Percentiles rank a stretch among this genome's conserved stretches.
phyloP scores from a whole-genome alignment of 2,113 vertebrate genomes.

The Microcebus ravelobensis region DNA sequence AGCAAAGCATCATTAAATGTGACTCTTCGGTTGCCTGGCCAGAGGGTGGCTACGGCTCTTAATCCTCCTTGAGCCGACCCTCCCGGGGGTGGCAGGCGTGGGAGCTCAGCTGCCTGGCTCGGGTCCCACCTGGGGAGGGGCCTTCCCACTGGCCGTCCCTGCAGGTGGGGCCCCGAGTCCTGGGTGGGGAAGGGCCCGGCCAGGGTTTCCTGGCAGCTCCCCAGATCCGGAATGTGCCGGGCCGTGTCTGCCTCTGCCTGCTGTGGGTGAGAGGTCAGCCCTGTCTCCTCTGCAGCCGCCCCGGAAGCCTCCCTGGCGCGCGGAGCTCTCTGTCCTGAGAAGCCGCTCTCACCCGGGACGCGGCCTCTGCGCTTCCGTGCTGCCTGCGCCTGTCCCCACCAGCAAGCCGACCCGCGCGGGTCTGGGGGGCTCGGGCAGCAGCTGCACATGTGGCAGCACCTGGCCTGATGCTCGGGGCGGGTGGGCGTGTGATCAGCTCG shows the following conservation, averaged over 20 bases:
- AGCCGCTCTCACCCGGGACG: background rate
- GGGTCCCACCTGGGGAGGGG: background rate
- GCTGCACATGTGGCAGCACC: background rate
- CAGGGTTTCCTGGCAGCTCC: background rate
- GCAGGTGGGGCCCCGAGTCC: background rate
- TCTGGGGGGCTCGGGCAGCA: background rate
- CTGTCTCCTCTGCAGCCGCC: background rate
- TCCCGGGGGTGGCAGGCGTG: constrained; percentile 79
- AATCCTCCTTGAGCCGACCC: constrained; percentile 83
- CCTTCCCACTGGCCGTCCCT: background rate
- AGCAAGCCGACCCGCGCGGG: no score
- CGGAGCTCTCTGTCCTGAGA: background rate
- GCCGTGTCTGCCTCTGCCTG: background rate
- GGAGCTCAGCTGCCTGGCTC: constrained; percentile 76
- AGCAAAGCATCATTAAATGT: constrained; percentile 85
- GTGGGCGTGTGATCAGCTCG: background rate
- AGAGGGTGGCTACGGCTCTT: constrained; percentile 82
- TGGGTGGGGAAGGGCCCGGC: background rate
- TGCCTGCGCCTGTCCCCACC: no score
- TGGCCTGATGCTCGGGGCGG: background rate
- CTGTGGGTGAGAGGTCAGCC: no score
- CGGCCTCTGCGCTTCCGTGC: no score
- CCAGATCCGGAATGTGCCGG: background rate
- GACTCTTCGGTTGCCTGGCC: constrained; percentile 80
- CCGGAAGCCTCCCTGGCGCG: background rate